Conservation (phyloP, 1,140 invertebrate genomes). For the Sinonovacula constricta region DNA sequence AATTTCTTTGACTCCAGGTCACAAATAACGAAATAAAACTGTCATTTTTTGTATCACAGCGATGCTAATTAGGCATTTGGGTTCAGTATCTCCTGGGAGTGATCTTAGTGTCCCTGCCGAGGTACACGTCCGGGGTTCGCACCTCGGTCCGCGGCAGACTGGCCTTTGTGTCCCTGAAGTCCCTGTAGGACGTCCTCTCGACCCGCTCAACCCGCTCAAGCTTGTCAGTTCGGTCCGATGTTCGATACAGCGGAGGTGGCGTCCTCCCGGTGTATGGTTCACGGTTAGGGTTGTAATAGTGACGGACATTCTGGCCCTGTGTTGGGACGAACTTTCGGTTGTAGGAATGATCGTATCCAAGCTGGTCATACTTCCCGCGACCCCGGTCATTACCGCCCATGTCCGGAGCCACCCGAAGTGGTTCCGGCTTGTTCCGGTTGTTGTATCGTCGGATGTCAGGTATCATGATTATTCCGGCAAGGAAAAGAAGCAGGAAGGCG, state of each 20-base stretch:
- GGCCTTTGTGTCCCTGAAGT: not conserved
- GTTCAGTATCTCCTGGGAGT: conserved; percentile 20
- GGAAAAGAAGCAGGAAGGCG: conserved; percentile 26
- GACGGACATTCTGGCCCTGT: not conserved
- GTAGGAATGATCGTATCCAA: conserved; percentile 18
- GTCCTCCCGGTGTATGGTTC: conserved; percentile 21
- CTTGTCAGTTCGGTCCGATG: not conserved
- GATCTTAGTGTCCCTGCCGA: conserved; percentile 21
- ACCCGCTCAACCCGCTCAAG: no score
- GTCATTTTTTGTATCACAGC: no score
- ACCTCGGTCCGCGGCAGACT: conserved; percentile 10
- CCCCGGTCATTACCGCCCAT: not conserved
- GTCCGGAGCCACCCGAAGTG: not conserved
- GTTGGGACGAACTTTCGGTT: conserved; percentile 30
- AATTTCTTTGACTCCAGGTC: no score
- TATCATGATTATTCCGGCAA: conserved; percentile 44
- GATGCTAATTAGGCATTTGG: no score
- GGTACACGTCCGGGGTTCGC: conserved; percentile 41
- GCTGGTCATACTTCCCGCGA: not conserved
- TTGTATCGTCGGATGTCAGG: conserved; percentile 40
- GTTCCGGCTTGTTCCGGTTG: not conserved
- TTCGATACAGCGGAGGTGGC: conserved; percentile 38
- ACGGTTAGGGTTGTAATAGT: conserved; percentile 49
- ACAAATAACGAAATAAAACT: no score
- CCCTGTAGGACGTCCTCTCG: not conserved